Evolutionary conservation across 2,888 invertebrate species (phyloP).

Genomic region (Drosophila tanythrix): DNA sequence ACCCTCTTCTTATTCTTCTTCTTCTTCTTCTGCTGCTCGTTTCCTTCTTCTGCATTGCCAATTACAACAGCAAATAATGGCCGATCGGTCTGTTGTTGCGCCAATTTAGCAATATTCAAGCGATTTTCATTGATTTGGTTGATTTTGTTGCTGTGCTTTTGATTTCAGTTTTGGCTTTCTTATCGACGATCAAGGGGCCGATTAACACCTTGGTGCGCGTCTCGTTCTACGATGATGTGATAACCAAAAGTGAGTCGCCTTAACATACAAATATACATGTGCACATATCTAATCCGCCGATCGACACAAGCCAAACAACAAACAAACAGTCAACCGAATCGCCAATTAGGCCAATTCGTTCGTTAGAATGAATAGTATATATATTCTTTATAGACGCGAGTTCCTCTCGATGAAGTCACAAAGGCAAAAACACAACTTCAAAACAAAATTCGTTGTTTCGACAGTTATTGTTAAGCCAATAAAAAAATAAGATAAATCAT

Average conservation of each 20-base stretch:
- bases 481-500: neutral
- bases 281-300: slow-evolving; percentile 9
- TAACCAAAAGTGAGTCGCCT: slow-evolving; percentile 12
- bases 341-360: slow-evolving; percentile 31
- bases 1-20: neutral
- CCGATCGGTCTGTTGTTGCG: slow-evolving; percentile 18
- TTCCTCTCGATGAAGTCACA: neutral
- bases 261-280: neutral
- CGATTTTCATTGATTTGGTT: slow-evolving; percentile 51
- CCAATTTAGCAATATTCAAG: slow-evolving; percentile 37
- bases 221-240: slow-evolving; percentile 1
- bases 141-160: slow-evolving; percentile 18
- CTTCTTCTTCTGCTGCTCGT: neutral
- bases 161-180: slow-evolving; percentile 17
- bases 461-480: neutral
- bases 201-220: slow-evolving; percentile 54
- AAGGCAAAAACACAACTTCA: neutral
- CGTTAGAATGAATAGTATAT: neutral
- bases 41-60: neutral
- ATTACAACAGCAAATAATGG: neutral
- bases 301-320: slow-evolving; percentile 14
- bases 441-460: neutral
- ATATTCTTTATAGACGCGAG: neutral
- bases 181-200: slow-evolving; percentile 41
- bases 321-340: slow-evolving; percentile 8